phyloP scores from a whole-genome alignment of 2,888 invertebrate species.

The Syrphus vitripennis region DNA sequence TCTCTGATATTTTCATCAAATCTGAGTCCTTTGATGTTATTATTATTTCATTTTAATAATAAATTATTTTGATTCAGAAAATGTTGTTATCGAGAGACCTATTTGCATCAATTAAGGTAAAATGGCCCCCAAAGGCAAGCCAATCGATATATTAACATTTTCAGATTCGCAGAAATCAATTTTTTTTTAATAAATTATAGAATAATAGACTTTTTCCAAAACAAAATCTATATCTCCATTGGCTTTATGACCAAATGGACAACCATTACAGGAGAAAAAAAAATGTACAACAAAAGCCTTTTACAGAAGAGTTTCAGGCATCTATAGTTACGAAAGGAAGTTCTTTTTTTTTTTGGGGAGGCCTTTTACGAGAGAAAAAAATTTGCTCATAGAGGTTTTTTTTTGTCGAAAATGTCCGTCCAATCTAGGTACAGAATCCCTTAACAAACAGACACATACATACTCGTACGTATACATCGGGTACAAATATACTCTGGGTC shows the following conservation, averaged over 20 bases:
- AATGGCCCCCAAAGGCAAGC: slow-evolving; percentile 14
- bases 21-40: background rate
- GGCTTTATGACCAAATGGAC: slow-evolving; percentile 46
- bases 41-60: background rate
- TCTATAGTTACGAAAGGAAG: background rate
- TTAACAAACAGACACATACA: slow-evolving; percentile 4
- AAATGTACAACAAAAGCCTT: slow-evolving; percentile 29
- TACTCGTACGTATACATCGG: too few species aligned
- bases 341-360: background rate
- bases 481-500: slow-evolving; percentile 48
- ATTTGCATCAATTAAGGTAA: slow-evolving; percentile 52
- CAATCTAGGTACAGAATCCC: background rate
- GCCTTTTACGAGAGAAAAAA: background rate
- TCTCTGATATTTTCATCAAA: background rate
- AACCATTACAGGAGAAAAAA: background rate
- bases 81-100: slow-evolving; percentile 17
- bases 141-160: slow-evolving; percentile 30
- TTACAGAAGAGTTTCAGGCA: slow-evolving; percentile 12
- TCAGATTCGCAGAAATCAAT: background rate
- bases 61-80: background rate
- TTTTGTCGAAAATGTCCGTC: background rate
- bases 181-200: slow-evolving; percentile 16
- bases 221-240: slow-evolving; percentile 1
- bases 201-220: slow-evolving; percentile 13
- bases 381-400: background rate